Base-by-base conservation (phyloP, 1,140 invertebrate species). In the Panagrolaimus sp. region DNA sequence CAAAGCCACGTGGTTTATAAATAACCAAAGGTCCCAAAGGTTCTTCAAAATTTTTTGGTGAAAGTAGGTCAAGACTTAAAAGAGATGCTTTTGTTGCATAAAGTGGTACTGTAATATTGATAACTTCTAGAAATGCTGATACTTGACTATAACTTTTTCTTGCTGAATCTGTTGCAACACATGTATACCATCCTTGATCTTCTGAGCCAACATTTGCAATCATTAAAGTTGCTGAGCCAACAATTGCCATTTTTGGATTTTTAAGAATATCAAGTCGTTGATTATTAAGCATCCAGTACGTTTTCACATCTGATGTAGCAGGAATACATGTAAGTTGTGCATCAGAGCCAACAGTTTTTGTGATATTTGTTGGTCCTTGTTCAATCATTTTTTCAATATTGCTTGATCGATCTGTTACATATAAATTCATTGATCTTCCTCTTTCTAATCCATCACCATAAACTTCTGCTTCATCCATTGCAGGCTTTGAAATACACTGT, bases 391-490 rank as follows among this genome's bases (percentile, higher is more conserved):
- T 73, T 57, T 65, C 14, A 9, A 27, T 38, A n/a, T 53, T 38
- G 42, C 61, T 76, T 8, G 70, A 44, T 20, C 65, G 53, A 20
- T 77, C 48, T 16, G 74, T 67, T n/a, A 78, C 77, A 66, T 74
- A 78, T 9, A 74, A 63, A 47, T 78, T 78, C 74, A 75, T 77
- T 13, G 77, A 74, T 44, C 67, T 63, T 13, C 77, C 77, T 27
- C 75, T 43, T 57, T 78, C 74, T 43, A 78, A 38, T 0, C 68
- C 78, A 43, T 25, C 47, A n/a, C 77, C 77, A 47, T 78, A 78
- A 44, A 78, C 68, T 66, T 78, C 77, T 5, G 75, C 78, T 68
- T 78, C 77, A 13, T 74, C 78, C 78, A 80, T 79, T 25, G 77
- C 78, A 14, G 77, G 77, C 13, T 78, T 72, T 20, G 78, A 80